Evolutionary conservation across 1,140 invertebrate species (phyloP).

Genomic region (Lucilia cuprina): DNA sequence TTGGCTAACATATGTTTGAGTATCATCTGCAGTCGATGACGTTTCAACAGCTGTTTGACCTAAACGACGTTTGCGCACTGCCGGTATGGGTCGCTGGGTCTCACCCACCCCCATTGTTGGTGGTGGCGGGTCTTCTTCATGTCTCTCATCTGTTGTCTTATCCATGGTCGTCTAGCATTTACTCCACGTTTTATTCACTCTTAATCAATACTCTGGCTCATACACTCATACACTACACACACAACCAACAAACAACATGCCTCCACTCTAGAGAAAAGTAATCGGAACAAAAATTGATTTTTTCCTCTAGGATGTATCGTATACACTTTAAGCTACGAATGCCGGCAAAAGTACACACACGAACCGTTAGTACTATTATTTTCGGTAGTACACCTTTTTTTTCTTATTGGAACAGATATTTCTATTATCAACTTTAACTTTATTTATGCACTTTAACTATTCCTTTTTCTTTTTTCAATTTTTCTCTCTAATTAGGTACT

Average conservation of each 20-base stretch:
- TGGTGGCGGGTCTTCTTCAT: conserved; percentile 54
- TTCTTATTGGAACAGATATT: too few relatives aligned
- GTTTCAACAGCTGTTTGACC: conserved; percentile 34
- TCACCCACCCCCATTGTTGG: conserved; percentile 42
- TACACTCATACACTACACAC: too few relatives aligned
- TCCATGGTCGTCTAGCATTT: conserved; percentile 48
- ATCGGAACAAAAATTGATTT: neutral
- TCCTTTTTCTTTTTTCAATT: neutral
- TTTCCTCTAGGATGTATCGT: neutral
- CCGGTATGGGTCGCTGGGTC: conserved; percentile 48
- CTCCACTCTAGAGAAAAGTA: neutral
- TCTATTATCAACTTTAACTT: too few relatives aligned
- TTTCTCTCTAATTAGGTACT: neutral
- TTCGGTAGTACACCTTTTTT: too few relatives aligned
- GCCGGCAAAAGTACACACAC: neutral
- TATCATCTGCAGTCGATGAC: conserved; percentile 39
- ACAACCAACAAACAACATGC: neutral
- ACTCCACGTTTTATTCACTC: neutral
- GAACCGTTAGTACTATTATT: too few relatives aligned
- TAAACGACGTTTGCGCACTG: conserved; percentile 53
- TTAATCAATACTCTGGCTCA: neutral
- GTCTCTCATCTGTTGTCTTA: conserved; percentile 52
- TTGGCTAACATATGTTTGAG: conserved; percentile 27
- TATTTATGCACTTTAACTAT: neutral
- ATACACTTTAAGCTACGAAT: neutral